Evolutionary conservation across 2,888 invertebrate genomes (phyloP).

Genomic region (Orchesella flavescens): DNA sequence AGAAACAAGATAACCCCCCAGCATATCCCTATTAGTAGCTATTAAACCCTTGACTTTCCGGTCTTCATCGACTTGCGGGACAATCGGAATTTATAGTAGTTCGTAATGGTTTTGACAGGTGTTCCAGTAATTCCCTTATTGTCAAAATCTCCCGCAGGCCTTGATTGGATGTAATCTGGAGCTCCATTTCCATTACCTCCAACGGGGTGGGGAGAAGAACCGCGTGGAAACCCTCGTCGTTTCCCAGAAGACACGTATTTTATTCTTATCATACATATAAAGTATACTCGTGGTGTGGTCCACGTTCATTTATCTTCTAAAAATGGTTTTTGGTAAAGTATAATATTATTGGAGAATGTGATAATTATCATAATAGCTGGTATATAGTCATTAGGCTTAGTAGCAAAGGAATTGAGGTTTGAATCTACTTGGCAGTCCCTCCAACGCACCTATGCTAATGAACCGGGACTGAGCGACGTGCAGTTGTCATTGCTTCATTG

Average conservation of each 20-base stretch:
- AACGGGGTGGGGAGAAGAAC: not conserved
- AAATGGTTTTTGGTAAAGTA: no score
- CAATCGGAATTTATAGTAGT: slow-evolving; percentile 39
- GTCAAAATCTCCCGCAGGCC: not conserved
- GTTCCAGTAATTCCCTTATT: slow-evolving; percentile 14
- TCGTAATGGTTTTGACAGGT: not conserved
- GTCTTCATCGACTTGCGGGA: slow-evolving; percentile 40
- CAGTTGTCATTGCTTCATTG: no score
- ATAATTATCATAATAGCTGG: no score
- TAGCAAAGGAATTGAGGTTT: no score
- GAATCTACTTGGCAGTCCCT: no score
- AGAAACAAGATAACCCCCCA: slow-evolving; percentile 17
- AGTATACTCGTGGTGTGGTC: no score
- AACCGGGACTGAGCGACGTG: no score
- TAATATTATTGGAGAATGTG: no score
- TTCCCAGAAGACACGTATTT: not conserved
- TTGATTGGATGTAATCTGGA: slow-evolving; percentile 17
- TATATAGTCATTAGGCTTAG: no score
- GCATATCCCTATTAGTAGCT: not conserved
- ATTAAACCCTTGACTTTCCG: not conserved
- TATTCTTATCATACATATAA: no score
- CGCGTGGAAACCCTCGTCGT: not conserved
- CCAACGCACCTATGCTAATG: no score
- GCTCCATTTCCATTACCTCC: not conserved
- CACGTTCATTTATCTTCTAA: no score